These are phyloP conservation scores for Lophochroa leadbeateri DNA, from an alignment of 2,113 vertebrate species.

Conservation along the genomic window DNA sequence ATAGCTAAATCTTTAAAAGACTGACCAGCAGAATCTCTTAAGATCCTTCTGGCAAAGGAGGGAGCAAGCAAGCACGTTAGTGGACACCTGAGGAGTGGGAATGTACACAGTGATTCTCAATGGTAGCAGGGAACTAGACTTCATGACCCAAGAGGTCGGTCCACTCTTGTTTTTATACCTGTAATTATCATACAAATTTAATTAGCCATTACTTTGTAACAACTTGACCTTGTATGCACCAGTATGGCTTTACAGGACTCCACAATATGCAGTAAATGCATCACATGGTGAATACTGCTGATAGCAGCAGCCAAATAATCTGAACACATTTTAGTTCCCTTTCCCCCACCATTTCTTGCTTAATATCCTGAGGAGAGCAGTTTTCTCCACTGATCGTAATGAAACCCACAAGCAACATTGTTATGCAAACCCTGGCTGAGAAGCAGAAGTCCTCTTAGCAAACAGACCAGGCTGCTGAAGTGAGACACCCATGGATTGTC, in stretches of 20 bases:
- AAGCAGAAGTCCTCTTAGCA: background rate
- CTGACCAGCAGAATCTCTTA: background rate
- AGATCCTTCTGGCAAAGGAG: background rate
- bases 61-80: background rate
- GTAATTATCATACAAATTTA: background rate
- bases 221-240: background rate
- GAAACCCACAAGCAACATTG: background rate
- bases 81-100: background rate
- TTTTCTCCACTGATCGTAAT: conserved; percentile 26
- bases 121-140: background rate
- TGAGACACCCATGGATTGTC: background rate
- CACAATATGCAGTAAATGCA: background rate
- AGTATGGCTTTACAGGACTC: background rate
- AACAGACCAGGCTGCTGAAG: background rate
- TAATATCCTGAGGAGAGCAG: conserved; percentile 64
- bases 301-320: conserved; percentile 30
- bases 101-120: background rate
- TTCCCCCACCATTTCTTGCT: conserved; percentile 60
- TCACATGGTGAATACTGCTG: conserved; percentile 38
- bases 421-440: background rate
- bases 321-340: conserved; percentile 67
- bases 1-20: background rate
- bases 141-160: rapidly evolving
- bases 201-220: background rate
- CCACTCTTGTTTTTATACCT: background rate